These are phyloP conservation scores for Reinhardtius hippoglossoides DNA, from an alignment of 2,113 vertebrate species.

Conservation along the genomic window DNA sequence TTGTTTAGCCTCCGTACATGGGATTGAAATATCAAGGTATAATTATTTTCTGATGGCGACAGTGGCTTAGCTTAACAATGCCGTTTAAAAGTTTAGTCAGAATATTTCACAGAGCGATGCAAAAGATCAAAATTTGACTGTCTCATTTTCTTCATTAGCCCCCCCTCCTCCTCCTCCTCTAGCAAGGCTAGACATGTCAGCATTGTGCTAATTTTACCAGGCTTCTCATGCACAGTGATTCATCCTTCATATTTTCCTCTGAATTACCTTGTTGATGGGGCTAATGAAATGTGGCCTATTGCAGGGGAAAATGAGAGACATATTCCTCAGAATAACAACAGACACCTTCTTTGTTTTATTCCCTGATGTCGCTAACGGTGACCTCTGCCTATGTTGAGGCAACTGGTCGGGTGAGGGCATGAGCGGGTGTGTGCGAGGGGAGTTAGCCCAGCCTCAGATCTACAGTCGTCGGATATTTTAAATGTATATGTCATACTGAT, in stretches of 20 bases:
- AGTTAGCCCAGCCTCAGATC: neutral
- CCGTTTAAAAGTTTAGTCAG: neutral
- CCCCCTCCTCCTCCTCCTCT: neutral
- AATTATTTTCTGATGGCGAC: neutral
- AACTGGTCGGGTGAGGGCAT: neutral
- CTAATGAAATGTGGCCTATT: conserved; percentile 67
- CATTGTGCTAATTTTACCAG: conserved; percentile 50
- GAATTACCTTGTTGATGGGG: conserved; percentile 70
- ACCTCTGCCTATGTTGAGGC: conserved; percentile 43
- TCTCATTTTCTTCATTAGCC: conserved; percentile 51
- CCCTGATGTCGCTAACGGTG: conserved; percentile 51
- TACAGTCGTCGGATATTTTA: conserved; percentile 3
- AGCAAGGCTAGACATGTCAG: conserved; percentile 35
- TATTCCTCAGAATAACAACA: conserved; percentile 64
- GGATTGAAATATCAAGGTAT: neutral
- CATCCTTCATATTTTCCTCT: conserved; percentile 67
- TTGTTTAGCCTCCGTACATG: neutral
- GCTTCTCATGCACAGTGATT: conserved; percentile 65
- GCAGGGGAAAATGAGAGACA: conserved; percentile 25
- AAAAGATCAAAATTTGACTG: conserved; percentile 21
- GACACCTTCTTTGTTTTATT: conserved; percentile 34
- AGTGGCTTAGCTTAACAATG: neutral
- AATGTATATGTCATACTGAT: conserved; percentile 5
- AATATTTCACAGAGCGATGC: neutral
- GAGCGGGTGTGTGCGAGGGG: neutral